Evolutionary conservation across 2,888 invertebrate species (phyloP).

Genomic region (Tenthredo mesomela): DNA sequence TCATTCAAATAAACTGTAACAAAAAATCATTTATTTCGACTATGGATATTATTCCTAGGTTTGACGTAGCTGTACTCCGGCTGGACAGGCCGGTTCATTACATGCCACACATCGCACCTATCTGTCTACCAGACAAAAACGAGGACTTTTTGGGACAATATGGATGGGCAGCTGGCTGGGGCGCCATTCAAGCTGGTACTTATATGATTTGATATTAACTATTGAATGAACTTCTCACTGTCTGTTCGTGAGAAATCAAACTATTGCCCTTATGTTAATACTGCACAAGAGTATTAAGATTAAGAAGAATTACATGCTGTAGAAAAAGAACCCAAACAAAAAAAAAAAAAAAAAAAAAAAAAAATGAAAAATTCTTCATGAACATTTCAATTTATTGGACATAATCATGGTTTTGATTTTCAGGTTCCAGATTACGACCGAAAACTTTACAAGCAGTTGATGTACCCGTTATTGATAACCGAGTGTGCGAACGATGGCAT

Average conservation of each 20-base stretch:
- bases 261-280: too few species aligned
- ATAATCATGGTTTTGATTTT: constrained; percentile 74
- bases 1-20: neutral
- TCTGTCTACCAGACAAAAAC: constrained; percentile 94
- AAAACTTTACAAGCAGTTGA: constrained; percentile 95
- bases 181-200: constrained; percentile 86
- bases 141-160: constrained; percentile 94
- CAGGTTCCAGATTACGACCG: constrained; percentile 91
- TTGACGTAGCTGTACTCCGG: constrained; percentile 94
- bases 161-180: constrained; percentile 97
- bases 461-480: constrained; percentile 95
- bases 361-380: too few species aligned
- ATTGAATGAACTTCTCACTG: neutral
- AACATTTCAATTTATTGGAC: neutral
- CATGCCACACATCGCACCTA: constrained; percentile 94
- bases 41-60: constrained; percentile 79
- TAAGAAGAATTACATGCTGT: too few species aligned
- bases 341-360: too few species aligned
- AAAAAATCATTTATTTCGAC: neutral
- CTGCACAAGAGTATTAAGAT: too few species aligned
- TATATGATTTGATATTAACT: constrained; percentile 3
- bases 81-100: constrained; percentile 94
- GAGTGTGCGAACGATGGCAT: constrained; percentile 86
- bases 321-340: too few species aligned
- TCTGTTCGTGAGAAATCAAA: neutral